These are phyloP conservation scores for Ramphastos sulfuratus DNA, from an alignment of 2,113 vertebrate species.

Conservation along the genomic window DNA sequence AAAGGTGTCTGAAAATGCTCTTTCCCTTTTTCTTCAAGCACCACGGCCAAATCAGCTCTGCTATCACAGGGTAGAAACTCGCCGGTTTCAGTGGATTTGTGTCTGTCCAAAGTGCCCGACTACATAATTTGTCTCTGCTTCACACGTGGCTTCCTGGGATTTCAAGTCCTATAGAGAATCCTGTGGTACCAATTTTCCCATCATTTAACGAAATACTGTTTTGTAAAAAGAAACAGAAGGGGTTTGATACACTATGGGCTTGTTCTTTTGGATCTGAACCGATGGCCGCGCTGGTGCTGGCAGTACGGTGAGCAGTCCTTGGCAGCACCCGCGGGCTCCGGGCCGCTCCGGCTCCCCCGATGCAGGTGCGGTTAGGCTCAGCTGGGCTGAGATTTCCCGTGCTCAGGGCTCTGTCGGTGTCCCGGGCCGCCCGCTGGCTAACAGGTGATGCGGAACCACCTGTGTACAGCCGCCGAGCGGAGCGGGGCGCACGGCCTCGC, in stretches of 20 bases:
- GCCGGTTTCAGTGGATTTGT: not conserved
- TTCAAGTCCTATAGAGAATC: not conserved
- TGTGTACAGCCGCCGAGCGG: not conserved
- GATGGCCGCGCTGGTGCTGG: not conserved
- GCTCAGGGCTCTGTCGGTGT: fast-evolving
- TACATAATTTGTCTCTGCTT: not conserved
- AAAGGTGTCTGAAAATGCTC: not conserved
- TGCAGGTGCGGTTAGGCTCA: not conserved
- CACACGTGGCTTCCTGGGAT: not conserved
- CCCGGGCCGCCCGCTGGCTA: not conserved
- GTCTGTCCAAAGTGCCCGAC: not conserved
- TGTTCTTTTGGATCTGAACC: not conserved
- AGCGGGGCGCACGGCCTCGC: not conserved
- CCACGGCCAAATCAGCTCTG: not conserved
- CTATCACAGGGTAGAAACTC: not conserved
- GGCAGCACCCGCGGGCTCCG: fast-evolving
- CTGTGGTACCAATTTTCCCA: not conserved
- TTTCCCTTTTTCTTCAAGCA: not conserved
- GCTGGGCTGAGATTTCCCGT: fast-evolving
- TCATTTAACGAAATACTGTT: not conserved
- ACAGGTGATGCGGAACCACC: not conserved
- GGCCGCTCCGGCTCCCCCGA: not conserved
- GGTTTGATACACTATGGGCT: not conserved
- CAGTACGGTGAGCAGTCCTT: not conserved
- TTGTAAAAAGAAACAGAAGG: not conserved